Conservation (phyloP, 2,797 vertebrate genomes). For the Cichlasoma orientale region DNA sequence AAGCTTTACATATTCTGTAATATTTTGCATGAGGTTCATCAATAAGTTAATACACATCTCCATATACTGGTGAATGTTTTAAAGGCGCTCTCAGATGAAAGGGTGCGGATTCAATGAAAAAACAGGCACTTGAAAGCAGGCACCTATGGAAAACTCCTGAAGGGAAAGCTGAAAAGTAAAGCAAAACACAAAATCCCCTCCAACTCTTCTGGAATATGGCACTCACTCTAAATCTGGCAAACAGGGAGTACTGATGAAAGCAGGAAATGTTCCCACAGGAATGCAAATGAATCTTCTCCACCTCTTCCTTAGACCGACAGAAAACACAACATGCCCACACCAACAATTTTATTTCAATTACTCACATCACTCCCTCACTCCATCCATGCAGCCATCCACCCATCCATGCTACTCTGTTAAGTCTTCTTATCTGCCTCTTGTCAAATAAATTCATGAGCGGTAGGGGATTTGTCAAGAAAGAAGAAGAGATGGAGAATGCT, state of each 20-base stretch:
- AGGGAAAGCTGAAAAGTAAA: slow-evolving; percentile 41
- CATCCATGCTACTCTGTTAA: slow-evolving; percentile 50
- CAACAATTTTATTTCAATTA: slow-evolving; percentile 56
- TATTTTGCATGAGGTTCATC: neutral
- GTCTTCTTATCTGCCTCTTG: slow-evolving; percentile 52
- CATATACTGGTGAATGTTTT: slow-evolving; percentile 29
- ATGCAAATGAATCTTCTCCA: slow-evolving; percentile 52
- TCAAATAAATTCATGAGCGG: slow-evolving; percentile 43
- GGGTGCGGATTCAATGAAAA: slow-evolving; percentile 8
- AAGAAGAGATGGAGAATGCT: slow-evolving; percentile 12
- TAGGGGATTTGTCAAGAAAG: slow-evolving; percentile 45
- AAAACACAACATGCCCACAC: slow-evolving; percentile 30
- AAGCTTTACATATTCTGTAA: neutral
- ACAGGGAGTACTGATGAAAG: slow-evolving; percentile 58
- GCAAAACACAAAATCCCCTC: slow-evolving; percentile 45
- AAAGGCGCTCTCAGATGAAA: slow-evolving; percentile 37
- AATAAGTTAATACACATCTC: neutral
- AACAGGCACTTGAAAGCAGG: slow-evolving; percentile 30
- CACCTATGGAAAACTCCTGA: slow-evolving; percentile 47
- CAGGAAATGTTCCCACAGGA: slow-evolving; percentile 58
- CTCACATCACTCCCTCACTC: slow-evolving; percentile 25
- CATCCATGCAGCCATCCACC: slow-evolving; percentile 15
- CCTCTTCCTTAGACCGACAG: slow-evolving; percentile 32
- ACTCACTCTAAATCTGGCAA: slow-evolving; percentile 32
- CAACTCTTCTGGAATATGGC: slow-evolving; percentile 30